Evolutionary conservation across 2,888 invertebrate genomes (phyloP).

Genomic region (Apoderus coryli): DNA sequence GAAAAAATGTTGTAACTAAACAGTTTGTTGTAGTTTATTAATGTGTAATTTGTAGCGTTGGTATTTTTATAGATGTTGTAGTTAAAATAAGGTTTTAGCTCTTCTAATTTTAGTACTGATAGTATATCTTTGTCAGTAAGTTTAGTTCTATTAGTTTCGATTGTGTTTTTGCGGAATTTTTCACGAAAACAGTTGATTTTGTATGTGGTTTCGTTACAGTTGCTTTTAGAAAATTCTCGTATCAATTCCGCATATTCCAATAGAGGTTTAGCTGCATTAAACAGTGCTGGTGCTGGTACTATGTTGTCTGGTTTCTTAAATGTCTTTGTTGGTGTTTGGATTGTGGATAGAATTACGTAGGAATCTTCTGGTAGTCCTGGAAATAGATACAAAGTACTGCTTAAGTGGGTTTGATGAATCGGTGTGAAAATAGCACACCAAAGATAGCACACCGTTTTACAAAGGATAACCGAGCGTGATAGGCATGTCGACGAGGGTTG

Average conservation of each 20-base stretch:
- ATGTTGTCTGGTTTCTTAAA: slow-evolving; percentile 20
- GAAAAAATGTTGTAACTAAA: slow-evolving; percentile 27
- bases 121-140: too few species aligned
- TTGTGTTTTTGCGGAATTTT: slow-evolving; percentile 13
- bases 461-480: too few species aligned
- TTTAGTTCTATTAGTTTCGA: too few species aligned
- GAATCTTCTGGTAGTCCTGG: slow-evolving; percentile 26
- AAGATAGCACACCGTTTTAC: too few species aligned
- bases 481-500: too few species aligned
- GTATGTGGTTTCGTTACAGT: slow-evolving; percentile 26
- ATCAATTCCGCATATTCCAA: slow-evolving; percentile 22
- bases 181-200: slow-evolving; percentile 25
- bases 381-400: too few species aligned
- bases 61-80: slow-evolving; percentile 24
- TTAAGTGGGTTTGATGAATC: too few species aligned
- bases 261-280: slow-evolving; percentile 28
- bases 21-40: slow-evolving; percentile 20
- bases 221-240: slow-evolving; percentile 19
- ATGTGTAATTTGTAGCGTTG: slow-evolving; percentile 11
- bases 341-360: slow-evolving; percentile 26
- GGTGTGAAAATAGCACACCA: too few species aligned
- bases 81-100: slow-evolving; percentile 23
- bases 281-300: slow-evolving; percentile 25
- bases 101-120: slow-evolving; percentile 25
- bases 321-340: slow-evolving; percentile 19